Evolutionary conservation across 2,113 vertebrate species (phyloP).

Genomic region (Gobiocypris rarus): DNA sequence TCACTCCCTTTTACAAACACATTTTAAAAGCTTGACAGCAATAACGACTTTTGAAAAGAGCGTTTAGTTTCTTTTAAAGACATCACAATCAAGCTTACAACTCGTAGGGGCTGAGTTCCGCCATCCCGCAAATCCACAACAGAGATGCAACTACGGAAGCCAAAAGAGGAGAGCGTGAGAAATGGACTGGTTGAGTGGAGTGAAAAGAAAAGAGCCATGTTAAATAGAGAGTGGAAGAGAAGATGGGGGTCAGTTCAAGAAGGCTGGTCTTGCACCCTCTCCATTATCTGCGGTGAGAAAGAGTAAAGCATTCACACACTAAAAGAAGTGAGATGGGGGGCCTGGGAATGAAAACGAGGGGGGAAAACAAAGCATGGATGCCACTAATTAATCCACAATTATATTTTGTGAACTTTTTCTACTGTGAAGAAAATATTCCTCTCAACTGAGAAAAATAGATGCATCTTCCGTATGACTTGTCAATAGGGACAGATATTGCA

Average conservation of each 20-base stretch:
- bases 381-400: slow-evolving; percentile 32
- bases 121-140: slow-evolving; percentile 20
- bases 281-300: slow-evolving; percentile 47
- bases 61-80: slow-evolving; percentile 37
- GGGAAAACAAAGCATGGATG: background rate
- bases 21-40: slow-evolving; percentile 8
- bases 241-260: slow-evolving; percentile 38
- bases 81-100: slow-evolving; percentile 17
- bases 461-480: slow-evolving; percentile 39
- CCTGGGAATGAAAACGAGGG: background rate
- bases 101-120: slow-evolving; percentile 6
- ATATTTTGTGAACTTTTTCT: slow-evolving; percentile 3
- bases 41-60: slow-evolving; percentile 13
- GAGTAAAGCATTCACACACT: slow-evolving; percentile 20
- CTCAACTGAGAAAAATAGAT: slow-evolving; percentile 31
- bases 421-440: background rate
- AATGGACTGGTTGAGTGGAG: slow-evolving; percentile 14
- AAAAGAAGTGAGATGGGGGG: slow-evolving; percentile 15
- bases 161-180: slow-evolving; percentile 49
- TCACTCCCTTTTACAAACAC: slow-evolving; percentile 1
- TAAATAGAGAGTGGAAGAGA: slow-evolving; percentile 42
- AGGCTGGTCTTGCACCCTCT: slow-evolving; percentile 28
- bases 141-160: slow-evolving; percentile 30
- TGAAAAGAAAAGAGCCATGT: slow-evolving; percentile 40
- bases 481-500: slow-evolving; percentile 37